phyloP scores from a whole-genome alignment of 2,888 invertebrate species.

The Agonum fuliginosum region DNA sequence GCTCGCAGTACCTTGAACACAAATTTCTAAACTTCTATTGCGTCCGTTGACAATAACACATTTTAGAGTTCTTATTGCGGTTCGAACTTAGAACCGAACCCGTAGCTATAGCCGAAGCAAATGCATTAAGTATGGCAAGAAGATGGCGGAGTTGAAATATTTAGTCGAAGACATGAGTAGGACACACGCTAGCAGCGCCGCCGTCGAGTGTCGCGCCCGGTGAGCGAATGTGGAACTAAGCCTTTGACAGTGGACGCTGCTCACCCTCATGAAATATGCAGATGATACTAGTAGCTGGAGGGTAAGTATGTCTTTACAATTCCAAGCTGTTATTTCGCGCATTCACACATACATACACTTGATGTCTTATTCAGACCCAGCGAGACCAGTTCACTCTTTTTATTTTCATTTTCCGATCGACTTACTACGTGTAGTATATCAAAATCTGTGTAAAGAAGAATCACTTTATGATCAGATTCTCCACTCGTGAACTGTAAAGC shows the following conservation, averaged over 20 bases:
- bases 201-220: constrained; percentile 5
- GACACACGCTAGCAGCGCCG: constrained; percentile 7
- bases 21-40: constrained; percentile 51
- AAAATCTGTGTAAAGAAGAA: too few relatives aligned
- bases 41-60: constrained; percentile 58
- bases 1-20: constrained; percentile 32
- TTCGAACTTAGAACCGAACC: constrained; percentile 9
- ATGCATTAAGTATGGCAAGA: constrained; percentile 9
- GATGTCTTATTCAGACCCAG: constrained; percentile 5
- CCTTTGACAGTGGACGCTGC: constrained; percentile 64
- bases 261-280: constrained; percentile 73
- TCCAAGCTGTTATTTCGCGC: constrained; percentile 10
- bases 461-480: too few relatives aligned
- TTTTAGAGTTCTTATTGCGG: constrained; percentile 26
- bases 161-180: constrained; percentile 33
- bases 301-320: constrained; percentile 68
- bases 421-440: too few relatives aligned
- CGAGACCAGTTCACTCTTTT: too few relatives aligned
- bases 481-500: too few relatives aligned
- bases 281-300: constrained; percentile 77
- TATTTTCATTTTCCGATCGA: constrained; percentile 1
- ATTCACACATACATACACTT: constrained; percentile 10
- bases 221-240: constrained; percentile 44
- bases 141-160: constrained; percentile 28
- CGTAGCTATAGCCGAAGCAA: constrained; percentile 52